Base-by-base conservation (phyloP, 2,888 invertebrate genomes). In the Sarcophaga variegata region DNA sequence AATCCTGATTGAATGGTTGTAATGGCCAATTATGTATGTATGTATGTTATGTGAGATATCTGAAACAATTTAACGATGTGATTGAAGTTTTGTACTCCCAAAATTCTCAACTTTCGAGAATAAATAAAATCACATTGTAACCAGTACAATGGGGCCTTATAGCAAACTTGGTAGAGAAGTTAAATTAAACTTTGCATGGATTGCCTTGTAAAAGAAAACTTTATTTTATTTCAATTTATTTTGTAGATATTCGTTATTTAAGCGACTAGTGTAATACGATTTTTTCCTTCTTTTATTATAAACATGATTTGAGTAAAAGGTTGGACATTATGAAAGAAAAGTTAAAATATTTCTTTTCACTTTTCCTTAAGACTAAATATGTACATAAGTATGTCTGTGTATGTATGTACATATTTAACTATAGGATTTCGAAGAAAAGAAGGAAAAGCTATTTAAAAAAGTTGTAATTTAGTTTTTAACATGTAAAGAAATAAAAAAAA, bases 261-360 rank as follows among this genome's bases (percentile, higher is more conserved):
- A 69, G 69, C 12, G 12, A 20, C 47, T 12, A 12, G 14, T 69
- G 69, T 69, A 69, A 64, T 20, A 37, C 5, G 3, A n/a, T 67
- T 69, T 49, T 49, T 10, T 27, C 17, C 22, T 47, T 49, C n/a
- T 17, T 11, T 25, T 27, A 27, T 25, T 54, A 54, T n/a, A 59
- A 71, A 71, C 54, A 8, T 17, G 54, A 49, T 71, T 71, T 27
- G 22, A 12, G 12, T 49, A 69, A 49, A 71, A 71, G 70, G 25
- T 71, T 71, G 22, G 22, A 17, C 20, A 67, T 14, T 20, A 49
- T 6, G 20, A 59, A 49, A 69, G 22, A 22, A 67, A 45, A 67
- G 17, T 8, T 27, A 8, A 54, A 71, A 71, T 2, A 71, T 71
- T 59, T 59, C 54, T 71, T 71, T 71, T 71, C 70, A 71, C 70